phyloP scores from a whole-genome alignment of 2,888 invertebrate species.

The Tinea pellionella region DNA sequence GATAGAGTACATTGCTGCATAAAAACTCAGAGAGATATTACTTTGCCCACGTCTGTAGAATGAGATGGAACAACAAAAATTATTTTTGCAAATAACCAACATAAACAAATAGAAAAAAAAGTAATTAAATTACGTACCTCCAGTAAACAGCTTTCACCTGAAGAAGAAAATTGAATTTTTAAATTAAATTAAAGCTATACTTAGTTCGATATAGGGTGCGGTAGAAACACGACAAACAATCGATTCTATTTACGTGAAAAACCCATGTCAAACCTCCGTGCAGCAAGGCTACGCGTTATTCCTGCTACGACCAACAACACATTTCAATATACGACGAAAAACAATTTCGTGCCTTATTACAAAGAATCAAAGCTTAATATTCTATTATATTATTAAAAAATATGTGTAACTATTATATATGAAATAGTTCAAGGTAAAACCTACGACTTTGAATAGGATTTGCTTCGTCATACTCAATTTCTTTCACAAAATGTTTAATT shows the following conservation, averaged over 20 bases:
- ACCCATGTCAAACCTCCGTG: conserved; percentile 12
- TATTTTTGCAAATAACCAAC: too few species aligned
- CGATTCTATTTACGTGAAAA: conserved; percentile 12
- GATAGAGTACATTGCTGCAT: too few species aligned
- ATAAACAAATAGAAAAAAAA: too few species aligned
- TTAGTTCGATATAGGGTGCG: background rate
- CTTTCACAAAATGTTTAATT: background rate
- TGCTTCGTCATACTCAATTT: conserved; percentile 11
- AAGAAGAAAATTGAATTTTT: background rate
- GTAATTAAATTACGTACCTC: too few species aligned
- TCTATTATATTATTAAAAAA: background rate
- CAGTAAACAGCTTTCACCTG: too few species aligned
- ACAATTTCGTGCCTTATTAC: background rate
- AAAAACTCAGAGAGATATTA: too few species aligned
- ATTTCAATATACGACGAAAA: background rate
- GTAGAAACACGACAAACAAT: background rate
- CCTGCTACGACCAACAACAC: background rate
- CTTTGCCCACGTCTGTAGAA: too few species aligned
- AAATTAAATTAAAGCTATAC: background rate
- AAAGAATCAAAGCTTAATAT: background rate
- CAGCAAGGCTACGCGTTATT: conserved; percentile 1
- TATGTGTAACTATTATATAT: background rate
- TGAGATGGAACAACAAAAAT: too few species aligned
- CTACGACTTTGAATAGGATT: background rate
- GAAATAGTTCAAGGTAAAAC: conserved; percentile 13